Evolutionary conservation across 2,797 vertebrate genomes (phyloP).

Genomic region (Rousettus madagascariensis): DNA sequence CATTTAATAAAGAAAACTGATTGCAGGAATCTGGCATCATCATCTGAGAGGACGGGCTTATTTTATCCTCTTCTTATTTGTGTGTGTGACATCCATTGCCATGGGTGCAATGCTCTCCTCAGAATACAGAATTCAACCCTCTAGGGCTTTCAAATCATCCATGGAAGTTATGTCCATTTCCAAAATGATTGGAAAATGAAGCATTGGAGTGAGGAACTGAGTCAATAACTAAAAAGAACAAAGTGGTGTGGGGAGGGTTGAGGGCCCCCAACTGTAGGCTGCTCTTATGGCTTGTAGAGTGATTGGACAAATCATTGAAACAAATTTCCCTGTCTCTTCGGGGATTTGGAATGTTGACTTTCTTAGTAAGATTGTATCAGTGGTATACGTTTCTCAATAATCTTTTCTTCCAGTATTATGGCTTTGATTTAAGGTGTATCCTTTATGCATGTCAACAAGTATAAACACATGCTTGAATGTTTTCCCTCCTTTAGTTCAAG

Average conservation of each 20-base stretch:
- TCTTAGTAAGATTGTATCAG: neutral
- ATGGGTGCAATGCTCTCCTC: neutral
- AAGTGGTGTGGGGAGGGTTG: neutral
- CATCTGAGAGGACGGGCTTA: neutral
- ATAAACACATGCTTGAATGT: slow-evolving; percentile 30
- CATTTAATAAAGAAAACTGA: neutral
- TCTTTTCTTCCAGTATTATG: neutral
- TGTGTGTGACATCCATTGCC: neutral
- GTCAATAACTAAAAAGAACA: neutral
- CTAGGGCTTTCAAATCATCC: neutral
- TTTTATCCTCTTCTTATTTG: neutral
- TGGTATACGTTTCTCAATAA: neutral
- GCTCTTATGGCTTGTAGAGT: neutral
- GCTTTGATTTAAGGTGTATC: slow-evolving; percentile 34
- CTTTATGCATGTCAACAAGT: slow-evolving; percentile 32
- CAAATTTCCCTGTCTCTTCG: neutral
- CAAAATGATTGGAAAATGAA: slow-evolving; percentile 14
- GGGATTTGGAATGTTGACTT: neutral
- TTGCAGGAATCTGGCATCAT: neutral
- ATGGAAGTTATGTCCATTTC: neutral
- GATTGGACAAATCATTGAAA: neutral
- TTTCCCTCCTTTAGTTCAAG: slow-evolving; percentile 21
- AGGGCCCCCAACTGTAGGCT: neutral
- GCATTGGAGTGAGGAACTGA: neutral
- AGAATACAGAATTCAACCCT: neutral